Evolutionary conservation across 2,888 invertebrate genomes (phyloP).

Genomic region (Nowickia ferox): DNA sequence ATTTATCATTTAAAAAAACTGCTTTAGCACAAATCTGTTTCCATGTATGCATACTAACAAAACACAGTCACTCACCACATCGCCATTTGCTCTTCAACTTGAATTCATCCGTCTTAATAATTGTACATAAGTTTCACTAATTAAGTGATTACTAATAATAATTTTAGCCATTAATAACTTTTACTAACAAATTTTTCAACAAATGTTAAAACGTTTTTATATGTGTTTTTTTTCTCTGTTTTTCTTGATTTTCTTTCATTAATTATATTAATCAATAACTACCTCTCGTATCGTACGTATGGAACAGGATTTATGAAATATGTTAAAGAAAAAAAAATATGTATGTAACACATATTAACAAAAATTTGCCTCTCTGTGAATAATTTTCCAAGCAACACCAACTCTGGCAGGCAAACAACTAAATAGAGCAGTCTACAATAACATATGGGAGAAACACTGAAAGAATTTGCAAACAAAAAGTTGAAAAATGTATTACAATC

Average conservation of each 20-base stretch:
- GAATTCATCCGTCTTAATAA: constrained; percentile 66
- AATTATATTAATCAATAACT: constrained; percentile 67
- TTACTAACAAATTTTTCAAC: constrained; percentile 59
- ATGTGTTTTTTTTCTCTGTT: constrained; percentile 1
- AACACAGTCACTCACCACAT: constrained; percentile 19
- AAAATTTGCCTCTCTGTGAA: constrained; percentile 61
- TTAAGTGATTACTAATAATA: constrained; percentile 72
- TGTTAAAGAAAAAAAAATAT: constrained; percentile 21
- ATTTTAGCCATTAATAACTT: constrained; percentile 70
- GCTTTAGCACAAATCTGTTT: neutral
- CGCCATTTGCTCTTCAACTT: constrained; percentile 24
- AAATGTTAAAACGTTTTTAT: constrained; percentile 47
- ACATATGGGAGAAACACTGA: constrained; percentile 11
- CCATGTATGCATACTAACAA: neutral
- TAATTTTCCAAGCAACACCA: constrained; percentile 46
- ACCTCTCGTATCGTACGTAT: constrained; percentile 51
- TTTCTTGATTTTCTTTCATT: constrained; percentile 19
- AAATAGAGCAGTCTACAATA: neutral
- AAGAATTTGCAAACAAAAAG: constrained; percentile 49
- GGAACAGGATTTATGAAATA: constrained; percentile 47
- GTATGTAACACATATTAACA: constrained; percentile 11
- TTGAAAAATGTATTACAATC: constrained; percentile 78
- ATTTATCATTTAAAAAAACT: constrained; percentile 17
- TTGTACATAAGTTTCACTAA: constrained; percentile 69
- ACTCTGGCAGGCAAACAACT: constrained; percentile 17